phyloP scores from a whole-genome alignment of 2,888 invertebrate genomes.

The Taphrorychus bicolor region DNA sequence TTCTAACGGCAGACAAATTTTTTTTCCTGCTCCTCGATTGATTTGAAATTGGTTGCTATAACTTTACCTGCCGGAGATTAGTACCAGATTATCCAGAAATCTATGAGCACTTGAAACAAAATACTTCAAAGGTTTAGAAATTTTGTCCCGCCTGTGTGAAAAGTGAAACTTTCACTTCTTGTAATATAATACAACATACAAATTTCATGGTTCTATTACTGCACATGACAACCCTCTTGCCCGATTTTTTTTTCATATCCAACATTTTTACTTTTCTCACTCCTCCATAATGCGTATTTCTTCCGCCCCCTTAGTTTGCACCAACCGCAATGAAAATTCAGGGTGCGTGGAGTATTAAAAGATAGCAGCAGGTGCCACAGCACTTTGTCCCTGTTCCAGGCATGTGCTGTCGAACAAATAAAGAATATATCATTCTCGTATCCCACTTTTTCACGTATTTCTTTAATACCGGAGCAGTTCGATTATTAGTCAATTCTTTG shows the following conservation, averaged over 20 bases:
- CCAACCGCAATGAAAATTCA: constrained; percentile 17
- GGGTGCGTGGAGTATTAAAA: constrained; percentile 25
- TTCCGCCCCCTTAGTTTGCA: not conserved
- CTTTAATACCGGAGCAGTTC: not conserved
- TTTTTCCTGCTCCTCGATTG: too few species aligned
- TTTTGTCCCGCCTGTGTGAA: too few species aligned
- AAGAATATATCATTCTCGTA: constrained; percentile 13
- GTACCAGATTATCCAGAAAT: too few species aligned
- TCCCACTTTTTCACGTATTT: constrained; percentile 1
- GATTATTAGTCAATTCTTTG: not conserved
- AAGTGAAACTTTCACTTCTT: too few species aligned
- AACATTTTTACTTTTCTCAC: constrained; percentile 1
- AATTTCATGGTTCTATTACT: too few species aligned
- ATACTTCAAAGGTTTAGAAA: too few species aligned
- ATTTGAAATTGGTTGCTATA: too few species aligned
- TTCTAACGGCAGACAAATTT: too few species aligned
- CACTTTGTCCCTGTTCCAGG: constrained; percentile 26
- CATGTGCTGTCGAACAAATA: constrained; percentile 25
- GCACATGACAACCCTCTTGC: too few species aligned
- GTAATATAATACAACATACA: too few species aligned
- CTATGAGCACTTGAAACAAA: too few species aligned
- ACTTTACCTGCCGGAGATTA: too few species aligned
- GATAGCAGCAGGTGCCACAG: constrained; percentile 26
- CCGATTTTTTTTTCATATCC: not conserved
- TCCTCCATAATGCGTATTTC: not conserved